Percentiles rank a stretch among this genome's conserved stretches.
Conservation (phyloP, 2,797 vertebrate genomes). For the Hafferia zeledoni region DNA sequence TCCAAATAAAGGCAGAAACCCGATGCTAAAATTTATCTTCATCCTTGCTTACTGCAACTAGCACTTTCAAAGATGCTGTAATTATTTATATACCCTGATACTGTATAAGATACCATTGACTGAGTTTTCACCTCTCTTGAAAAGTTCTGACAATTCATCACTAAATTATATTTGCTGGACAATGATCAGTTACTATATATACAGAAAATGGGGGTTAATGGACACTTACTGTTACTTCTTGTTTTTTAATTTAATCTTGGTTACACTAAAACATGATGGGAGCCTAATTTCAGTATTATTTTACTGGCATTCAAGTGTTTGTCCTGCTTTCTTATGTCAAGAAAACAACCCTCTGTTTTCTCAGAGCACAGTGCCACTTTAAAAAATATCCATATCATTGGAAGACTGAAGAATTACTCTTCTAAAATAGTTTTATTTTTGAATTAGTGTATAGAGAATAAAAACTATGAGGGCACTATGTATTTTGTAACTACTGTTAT, state of each 20-base stretch:
- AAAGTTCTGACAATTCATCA: neutral
- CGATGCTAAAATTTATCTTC: neutral
- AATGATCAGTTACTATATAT: neutral
- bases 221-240: neutral
- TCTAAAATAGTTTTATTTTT: neutral
- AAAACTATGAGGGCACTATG: neutral
- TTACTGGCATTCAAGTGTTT: neutral
- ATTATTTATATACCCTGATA: neutral
- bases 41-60: neutral
- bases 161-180: neutral
- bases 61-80: neutral
- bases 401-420: neutral
- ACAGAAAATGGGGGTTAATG: neutral
- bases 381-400: neutral
- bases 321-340: neutral
- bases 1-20: neutral
- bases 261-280: neutral
- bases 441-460: neutral
- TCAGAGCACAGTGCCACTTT: neutral
- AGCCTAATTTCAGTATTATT: neutral
- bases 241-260: neutral
- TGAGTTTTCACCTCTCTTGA: neutral
- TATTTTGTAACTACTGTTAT: neutral
- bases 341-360: neutral
- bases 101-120: neutral